Percentiles rank a stretch among this genome's conserved stretches.
phyloP scores from a whole-genome alignment of 2,888 invertebrate species.

The Gastrophysa polygoni region DNA sequence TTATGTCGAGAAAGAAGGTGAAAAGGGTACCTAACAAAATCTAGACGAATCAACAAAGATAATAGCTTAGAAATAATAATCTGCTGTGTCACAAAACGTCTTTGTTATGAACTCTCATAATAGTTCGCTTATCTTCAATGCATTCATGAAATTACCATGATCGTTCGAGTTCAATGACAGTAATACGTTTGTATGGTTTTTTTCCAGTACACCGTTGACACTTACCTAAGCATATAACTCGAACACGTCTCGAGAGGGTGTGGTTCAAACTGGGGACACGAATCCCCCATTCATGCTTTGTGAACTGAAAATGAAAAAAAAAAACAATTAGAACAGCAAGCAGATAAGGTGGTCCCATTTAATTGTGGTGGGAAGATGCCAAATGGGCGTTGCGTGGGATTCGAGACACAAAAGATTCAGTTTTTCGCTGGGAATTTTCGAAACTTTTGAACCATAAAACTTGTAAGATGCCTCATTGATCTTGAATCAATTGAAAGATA shows the following conservation, averaged over 20 bases:
- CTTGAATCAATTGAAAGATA: too few relatives aligned
- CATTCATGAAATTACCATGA: too few relatives aligned
- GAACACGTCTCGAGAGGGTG: slow-evolving; percentile 55
- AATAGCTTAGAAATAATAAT: too few relatives aligned
- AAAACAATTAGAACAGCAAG: slow-evolving; percentile 32
- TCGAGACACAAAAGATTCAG: background rate
- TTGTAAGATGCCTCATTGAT: too few relatives aligned
- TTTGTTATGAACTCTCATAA: too few relatives aligned
- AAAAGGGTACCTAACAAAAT: too few relatives aligned
- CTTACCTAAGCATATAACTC: slow-evolving; percentile 49
- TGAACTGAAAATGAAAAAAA: slow-evolving; percentile 64
- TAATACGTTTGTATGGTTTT: too few relatives aligned
- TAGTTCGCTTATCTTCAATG: too few relatives aligned
- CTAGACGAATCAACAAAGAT: too few relatives aligned
- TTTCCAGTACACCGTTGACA: slow-evolving; percentile 23
- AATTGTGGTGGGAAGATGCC: slow-evolving; percentile 34
- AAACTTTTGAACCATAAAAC: background rate
- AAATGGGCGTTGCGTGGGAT: slow-evolving; percentile 21
- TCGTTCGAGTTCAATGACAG: too few relatives aligned
- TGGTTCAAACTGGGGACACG: slow-evolving; percentile 76
- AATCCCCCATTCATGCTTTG: slow-evolving; percentile 75
- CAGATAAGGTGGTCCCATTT: slow-evolving; percentile 34
- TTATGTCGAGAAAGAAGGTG: too few relatives aligned
- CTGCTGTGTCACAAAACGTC: too few relatives aligned
- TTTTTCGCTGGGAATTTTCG: background rate